A percentile compares a stretch with the other conserved stretches of the same genome.
Conservation (phyloP, 2,113 vertebrate genomes). For the Todiramphus saurophagus region DNA sequence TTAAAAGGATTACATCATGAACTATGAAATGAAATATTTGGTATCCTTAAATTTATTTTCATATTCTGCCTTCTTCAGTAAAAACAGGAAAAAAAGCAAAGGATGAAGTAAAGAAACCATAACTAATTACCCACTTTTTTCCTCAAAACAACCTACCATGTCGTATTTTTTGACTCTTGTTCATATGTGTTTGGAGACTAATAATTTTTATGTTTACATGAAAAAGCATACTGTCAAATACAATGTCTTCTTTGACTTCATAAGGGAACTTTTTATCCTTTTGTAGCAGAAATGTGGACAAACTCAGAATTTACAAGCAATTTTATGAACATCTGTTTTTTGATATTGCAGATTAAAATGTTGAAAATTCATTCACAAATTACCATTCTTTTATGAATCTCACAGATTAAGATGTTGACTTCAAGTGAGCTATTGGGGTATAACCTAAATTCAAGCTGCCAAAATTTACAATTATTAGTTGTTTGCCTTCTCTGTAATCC, state of each 20-base stretch:
- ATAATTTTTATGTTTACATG: neutral
- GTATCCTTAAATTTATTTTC: neutral
- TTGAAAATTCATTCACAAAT: neutral
- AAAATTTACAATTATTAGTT: neutral
- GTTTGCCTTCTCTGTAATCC: neutral
- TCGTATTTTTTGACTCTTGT: neutral
- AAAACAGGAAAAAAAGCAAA: neutral
- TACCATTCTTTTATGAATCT: neutral
- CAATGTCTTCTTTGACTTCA: neutral
- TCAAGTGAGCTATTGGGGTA: neutral
- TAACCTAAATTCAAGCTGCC: neutral
- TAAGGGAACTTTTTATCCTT: neutral
- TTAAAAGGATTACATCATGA: neutral
- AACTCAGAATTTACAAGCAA: neutral
- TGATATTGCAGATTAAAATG: neutral
- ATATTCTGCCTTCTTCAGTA: neutral
- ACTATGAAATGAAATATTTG: neutral
- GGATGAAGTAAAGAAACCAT: neutral
- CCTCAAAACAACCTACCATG: neutral
- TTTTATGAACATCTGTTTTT: neutral
- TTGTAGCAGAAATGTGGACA: neutral
- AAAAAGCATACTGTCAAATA: neutral
- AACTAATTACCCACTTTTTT: neutral
- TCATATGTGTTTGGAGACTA: neutral
- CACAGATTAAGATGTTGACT: neutral